Evolutionary conservation across 2,113 vertebrate genomes (phyloP).

Genomic region (Epinephelus moara): DNA sequence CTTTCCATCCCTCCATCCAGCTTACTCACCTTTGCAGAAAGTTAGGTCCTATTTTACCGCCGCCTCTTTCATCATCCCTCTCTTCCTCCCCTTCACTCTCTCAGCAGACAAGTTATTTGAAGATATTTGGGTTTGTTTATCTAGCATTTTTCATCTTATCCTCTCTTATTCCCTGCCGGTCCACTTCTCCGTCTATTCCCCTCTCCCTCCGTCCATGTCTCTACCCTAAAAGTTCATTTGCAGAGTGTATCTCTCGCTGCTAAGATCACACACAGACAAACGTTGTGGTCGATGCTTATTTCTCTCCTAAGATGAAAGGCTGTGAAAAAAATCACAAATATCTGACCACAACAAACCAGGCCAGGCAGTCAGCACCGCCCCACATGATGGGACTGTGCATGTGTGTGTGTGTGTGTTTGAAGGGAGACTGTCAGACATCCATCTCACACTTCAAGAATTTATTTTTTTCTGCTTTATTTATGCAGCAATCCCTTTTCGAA

Average conservation of each 20-base stretch:
- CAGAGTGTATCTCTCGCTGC: slow-evolving; percentile 1
- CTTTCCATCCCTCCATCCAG: slow-evolving; percentile 39
- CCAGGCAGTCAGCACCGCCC: slow-evolving; percentile 29
- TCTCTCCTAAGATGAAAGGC: slow-evolving; percentile 50
- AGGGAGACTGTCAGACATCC: slow-evolving; percentile 39
- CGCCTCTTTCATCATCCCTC: slow-evolving; percentile 16
- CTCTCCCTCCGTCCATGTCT: slow-evolving; percentile 7
- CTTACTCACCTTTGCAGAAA: slow-evolving; percentile 41
- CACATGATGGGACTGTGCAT: slow-evolving; percentile 9
- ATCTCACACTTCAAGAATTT: slow-evolving; percentile 52
- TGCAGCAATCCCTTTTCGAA: slow-evolving; percentile 66
- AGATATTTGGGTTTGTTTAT: slow-evolving; percentile 42
- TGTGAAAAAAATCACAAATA: slow-evolving; percentile 35
- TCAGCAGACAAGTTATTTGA: slow-evolving; percentile 7
- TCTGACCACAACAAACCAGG: slow-evolving; percentile 61
- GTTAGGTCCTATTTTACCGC: slow-evolving; percentile 1
- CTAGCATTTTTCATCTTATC: slow-evolving; percentile 7
- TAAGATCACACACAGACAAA: slow-evolving; percentile 42
- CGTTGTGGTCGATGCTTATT: slow-evolving; percentile 28
- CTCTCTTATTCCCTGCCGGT: slow-evolving; percentile 8
- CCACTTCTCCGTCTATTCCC: background rate
- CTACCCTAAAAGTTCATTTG: slow-evolving; percentile 21
- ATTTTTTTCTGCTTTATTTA: slow-evolving; percentile 61
- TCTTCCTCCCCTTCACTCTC: background rate
- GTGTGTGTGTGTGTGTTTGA: slow-evolving; percentile 3